These are phyloP conservation scores for Nannobrachium achirus DNA, from an alignment of 2,113 vertebrate species.

Conservation along the genomic window DNA sequence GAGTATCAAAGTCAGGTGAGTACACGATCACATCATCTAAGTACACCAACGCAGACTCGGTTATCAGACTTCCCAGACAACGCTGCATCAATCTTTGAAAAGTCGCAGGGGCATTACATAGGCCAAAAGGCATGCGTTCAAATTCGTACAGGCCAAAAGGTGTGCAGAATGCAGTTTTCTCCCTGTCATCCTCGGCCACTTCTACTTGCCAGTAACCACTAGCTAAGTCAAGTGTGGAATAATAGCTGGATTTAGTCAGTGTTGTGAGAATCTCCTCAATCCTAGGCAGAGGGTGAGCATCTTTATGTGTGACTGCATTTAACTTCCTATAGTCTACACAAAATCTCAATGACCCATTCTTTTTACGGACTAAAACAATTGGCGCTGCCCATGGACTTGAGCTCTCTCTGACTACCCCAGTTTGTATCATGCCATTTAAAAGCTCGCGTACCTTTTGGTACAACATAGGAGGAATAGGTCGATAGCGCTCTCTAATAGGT, in stretches of 20 bases:
- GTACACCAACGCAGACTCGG: conserved; percentile 4
- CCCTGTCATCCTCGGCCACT: neutral
- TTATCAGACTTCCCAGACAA: neutral
- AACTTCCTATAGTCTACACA: neutral
- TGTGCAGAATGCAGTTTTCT: neutral
- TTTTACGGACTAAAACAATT: neutral
- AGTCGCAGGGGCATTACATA: neutral
- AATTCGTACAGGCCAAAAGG: neutral
- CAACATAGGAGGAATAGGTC: neutral
- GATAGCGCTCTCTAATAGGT: neutral
- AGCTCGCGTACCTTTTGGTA: neutral
- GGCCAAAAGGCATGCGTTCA: neutral
- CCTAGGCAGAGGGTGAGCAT: neutral
- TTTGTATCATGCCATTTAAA: neutral
- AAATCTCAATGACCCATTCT: neutral
- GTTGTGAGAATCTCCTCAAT: neutral
- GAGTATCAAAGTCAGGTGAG: conserved; percentile 15
- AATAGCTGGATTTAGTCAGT: neutral
- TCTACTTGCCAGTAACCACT: neutral
- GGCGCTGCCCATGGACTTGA: neutral
- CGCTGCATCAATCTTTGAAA: neutral
- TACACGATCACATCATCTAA: conserved; percentile 29
- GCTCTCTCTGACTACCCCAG: neutral
- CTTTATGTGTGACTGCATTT: neutral
- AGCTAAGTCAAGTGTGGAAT: neutral